Evolutionary conservation across 2,113 vertebrate species (phyloP).

Genomic region (Rousettus leschenaultii): DNA sequence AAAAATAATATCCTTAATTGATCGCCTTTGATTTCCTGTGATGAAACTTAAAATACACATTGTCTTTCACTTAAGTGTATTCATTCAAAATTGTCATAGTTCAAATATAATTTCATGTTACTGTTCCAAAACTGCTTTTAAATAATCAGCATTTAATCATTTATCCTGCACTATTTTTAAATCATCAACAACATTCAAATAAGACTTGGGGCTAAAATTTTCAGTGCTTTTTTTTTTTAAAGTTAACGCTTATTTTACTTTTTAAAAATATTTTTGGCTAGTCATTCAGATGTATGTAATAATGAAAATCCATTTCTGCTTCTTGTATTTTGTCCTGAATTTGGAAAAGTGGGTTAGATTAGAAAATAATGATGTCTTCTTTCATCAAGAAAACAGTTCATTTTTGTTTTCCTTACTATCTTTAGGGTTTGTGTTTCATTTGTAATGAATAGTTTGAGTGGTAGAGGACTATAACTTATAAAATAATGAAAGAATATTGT

Average conservation of each 20-base stretch:
- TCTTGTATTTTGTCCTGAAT: conserved; percentile 48
- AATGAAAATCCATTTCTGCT: conserved; percentile 71
- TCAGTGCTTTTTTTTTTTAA: background rate
- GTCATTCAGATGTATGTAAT: conserved; percentile 63
- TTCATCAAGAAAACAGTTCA: background rate
- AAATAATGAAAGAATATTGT: background rate
- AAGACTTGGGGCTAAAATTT: conserved; percentile 50
- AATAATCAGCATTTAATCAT: conserved; percentile 15
- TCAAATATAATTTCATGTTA: conserved; percentile 69
- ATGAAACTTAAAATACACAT: conserved; percentile 49
- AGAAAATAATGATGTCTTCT: background rate
- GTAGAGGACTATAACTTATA: background rate
- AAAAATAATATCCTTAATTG: background rate
- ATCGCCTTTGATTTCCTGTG: conserved; percentile 65
- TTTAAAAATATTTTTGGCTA: conserved; percentile 37
- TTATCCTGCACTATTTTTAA: conserved; percentile 55
- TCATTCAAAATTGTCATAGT: conserved; percentile 63
- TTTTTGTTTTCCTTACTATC: conserved; percentile 36
- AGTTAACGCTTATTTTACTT: conserved; percentile 56
- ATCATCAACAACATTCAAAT: background rate
- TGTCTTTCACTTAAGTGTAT: conserved; percentile 64
- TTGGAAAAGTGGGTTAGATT: conserved; percentile 49
- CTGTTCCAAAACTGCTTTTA: conserved; percentile 71
- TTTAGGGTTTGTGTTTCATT: background rate
- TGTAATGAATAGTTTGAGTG: background rate